These are phyloP conservation scores for Melieria picta DNA, from an alignment of 2,888 invertebrate genomes.

Conservation along the genomic window DNA sequence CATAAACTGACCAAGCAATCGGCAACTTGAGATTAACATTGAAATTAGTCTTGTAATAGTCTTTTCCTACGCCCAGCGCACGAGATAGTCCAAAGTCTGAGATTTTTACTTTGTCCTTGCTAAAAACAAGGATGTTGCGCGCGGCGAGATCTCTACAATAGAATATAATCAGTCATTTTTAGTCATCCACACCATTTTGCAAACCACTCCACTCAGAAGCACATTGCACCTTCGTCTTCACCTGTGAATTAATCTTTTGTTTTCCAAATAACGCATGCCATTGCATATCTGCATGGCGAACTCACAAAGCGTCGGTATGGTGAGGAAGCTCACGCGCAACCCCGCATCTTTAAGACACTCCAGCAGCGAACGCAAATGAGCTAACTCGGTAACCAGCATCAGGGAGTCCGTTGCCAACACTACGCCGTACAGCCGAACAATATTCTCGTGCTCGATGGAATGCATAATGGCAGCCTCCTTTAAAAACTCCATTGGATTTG, in stretches of 20 bases:
- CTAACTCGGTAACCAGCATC: conserved; percentile 89
- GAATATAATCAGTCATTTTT: background rate
- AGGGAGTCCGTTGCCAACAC: conserved; percentile 91
- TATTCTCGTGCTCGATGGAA: conserved; percentile 95
- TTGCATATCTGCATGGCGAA: conserved; percentile 96
- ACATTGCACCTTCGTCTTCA: conserved; percentile 53
- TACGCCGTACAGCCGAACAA: conserved; percentile 96
- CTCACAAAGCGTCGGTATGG: conserved; percentile 90
- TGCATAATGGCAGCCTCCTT: conserved; percentile 99
- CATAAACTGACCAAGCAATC: conserved; percentile 85
- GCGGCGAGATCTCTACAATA: conserved; percentile 90
- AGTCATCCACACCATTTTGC: background rate
- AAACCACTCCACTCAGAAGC: background rate
- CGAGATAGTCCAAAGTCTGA: conserved; percentile 97
- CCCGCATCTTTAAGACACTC: conserved; percentile 96
- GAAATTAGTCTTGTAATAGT: conserved; percentile 98
- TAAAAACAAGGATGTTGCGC: conserved; percentile 96
- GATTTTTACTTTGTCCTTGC: conserved; percentile 96
- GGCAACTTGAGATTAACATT: conserved; percentile 96
- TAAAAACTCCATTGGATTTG: conserved; percentile 94
- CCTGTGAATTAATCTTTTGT: conserved; percentile 94
- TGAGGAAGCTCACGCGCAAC: conserved; percentile 86
- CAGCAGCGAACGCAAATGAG: conserved; percentile 91
- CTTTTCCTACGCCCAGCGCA: conserved; percentile 96
- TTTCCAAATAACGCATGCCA: conserved; percentile 98